Evolutionary conservation across 30 jellyfish, hydroid and myxozoan species (phyloP), one percentile per base, ranked within the genome.

Genomic region (Phacellophora camtschatica): DNA sequence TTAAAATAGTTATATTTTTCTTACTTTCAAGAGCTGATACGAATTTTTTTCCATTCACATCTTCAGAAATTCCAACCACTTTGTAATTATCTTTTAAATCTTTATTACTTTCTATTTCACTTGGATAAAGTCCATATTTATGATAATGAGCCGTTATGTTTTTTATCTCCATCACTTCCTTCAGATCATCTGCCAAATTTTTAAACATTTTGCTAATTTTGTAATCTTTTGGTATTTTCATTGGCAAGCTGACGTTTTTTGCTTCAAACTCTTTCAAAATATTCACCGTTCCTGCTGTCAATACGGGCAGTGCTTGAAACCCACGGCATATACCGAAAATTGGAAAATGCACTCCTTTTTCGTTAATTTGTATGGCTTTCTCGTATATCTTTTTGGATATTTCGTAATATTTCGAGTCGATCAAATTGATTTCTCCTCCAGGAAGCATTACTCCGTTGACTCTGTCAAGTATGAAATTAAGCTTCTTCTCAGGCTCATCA

Each of bases 271-370:
- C 57, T 86, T 66, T 57, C 58, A 76, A 45, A 1, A 86, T 53
- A 23, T 35, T 32, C n/a, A 66, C 42, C 22, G 28, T 10, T 0
- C 84, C 92, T 1, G 50, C 83, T 1, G 77, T 73, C 16, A 86
- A 34, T 15, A 76, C 85, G 9, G 96, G 92, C 88, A 86, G 7
- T 6, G 96, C 96, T 57, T 86, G 96, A 27, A 75, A 74, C 11
- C 96, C 96, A 16, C 96, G 89, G 28, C 96, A 86, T 11, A 86
- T 69, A 1, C 96, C 96, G 22, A 86, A 86, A 5, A 86, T 39
- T 4, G 96, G 96, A 33, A 74, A 86, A 37, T 54, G 65, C 5
- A 42, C 58, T 1, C 88, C 91, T 9, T 77, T 45, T 3, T 86
- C 33, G 58, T 86, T 86, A 35, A 42, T 39, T 10, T 66, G 63